Percentiles rank a stretch among this genome's conserved stretches.
phyloP scores from a whole-genome alignment of 1,140 invertebrate genomes.

The Platyura marginata region DNA sequence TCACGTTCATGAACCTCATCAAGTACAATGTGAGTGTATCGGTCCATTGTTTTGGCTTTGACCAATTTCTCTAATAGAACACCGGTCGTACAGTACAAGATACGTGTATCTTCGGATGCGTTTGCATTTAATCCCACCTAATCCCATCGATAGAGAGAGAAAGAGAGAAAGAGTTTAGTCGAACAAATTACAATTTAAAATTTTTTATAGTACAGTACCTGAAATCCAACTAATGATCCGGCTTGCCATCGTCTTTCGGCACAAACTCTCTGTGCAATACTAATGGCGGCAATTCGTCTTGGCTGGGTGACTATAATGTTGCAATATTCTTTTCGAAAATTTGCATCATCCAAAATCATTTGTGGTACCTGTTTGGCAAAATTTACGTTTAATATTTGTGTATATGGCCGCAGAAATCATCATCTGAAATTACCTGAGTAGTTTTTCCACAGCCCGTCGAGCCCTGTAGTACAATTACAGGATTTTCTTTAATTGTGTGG shows the following conservation, averaged over 20 bases:
- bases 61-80: conserved; percentile 57
- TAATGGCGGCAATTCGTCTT: conserved; percentile 66
- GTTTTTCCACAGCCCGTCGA: background rate
- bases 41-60: conserved; percentile 32
- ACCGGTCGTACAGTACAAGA: conserved; percentile 78
- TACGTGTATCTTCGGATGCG: conserved; percentile 40
- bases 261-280: conserved; percentile 65
- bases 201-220: conserved; percentile 6
- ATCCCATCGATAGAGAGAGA: too few species aligned
- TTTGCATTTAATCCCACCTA: background rate
- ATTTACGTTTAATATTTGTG: background rate
- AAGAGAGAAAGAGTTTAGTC: too few species aligned
- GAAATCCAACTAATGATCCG: conserved; percentile 68
- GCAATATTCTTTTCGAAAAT: conserved; percentile 23
- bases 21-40: conserved; percentile 84
- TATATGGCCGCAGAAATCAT: background rate
- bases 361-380: conserved; percentile 44
- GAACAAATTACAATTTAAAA: too few species aligned
- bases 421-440: background rate
- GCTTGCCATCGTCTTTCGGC: conserved; percentile 54
- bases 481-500: background rate
- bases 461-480: background rate
- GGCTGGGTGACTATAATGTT: conserved; percentile 77
- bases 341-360: conserved; percentile 52
- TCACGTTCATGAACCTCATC: conserved; percentile 94